A percentile compares a stretch with the other conserved stretches of the same genome.
These are phyloP conservation scores for Boulengeromyrus knoepffleri DNA, from an alignment of 2,113 vertebrate genomes.

Conservation along the genomic window DNA sequence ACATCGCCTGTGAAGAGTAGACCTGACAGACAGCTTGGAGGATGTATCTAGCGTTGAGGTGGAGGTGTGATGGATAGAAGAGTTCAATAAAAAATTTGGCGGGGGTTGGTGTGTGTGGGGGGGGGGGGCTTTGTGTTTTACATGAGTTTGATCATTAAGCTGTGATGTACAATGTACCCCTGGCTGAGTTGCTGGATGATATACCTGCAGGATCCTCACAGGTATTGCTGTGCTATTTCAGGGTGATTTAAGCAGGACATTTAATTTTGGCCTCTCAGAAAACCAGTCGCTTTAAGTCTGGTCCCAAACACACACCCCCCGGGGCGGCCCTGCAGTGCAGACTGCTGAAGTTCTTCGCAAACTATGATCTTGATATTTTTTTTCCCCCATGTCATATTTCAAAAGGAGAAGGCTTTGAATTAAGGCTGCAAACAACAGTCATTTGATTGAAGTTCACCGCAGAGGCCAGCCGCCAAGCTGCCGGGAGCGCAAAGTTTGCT, in stretches of 20 bases:
- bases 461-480: neutral
- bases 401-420: neutral
- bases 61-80: neutral
- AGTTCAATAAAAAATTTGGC: neutral
- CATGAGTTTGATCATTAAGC: neutral
- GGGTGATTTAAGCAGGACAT: conserved; percentile 11
- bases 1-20: neutral
- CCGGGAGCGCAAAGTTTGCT: neutral
- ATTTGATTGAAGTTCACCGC: neutral
- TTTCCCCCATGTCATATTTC: neutral
- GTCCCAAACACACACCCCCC: neutral
- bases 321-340: neutral
- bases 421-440: neutral
- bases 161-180: neutral
- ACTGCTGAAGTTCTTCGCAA: neutral
- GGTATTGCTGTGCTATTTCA: conserved; percentile 14
- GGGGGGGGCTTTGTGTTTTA: neutral
- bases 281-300: neutral
- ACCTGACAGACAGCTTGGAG: neutral
- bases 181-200: neutral
- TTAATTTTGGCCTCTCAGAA: conserved; percentile 17
- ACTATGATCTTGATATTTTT: neutral
- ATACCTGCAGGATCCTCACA: neutral
- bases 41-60: neutral
- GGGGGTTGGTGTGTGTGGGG: neutral